Evolutionary conservation across 2,797 vertebrate genomes (phyloP).

Genomic region (Myripristis jacobus): DNA sequence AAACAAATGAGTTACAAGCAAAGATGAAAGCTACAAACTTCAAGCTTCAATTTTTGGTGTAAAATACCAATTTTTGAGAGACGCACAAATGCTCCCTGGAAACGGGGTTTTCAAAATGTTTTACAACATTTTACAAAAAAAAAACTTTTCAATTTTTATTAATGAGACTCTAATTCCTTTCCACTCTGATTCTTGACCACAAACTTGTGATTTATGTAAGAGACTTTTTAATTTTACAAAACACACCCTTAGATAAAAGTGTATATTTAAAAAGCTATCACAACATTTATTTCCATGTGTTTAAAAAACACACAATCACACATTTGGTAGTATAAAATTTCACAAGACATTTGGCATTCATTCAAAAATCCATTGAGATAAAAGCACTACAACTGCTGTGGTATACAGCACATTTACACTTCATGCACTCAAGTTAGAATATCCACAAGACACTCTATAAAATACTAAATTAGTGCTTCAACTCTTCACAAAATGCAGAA

Average conservation of each 20-base stretch:
- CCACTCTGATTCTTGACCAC: too few relatives aligned
- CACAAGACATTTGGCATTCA: conserved; percentile 14
- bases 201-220: not conserved
- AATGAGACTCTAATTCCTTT: too few relatives aligned
- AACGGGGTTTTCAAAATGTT: too few relatives aligned
- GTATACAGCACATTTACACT: not conserved
- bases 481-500: conserved; percentile 4
- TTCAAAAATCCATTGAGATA: not conserved
- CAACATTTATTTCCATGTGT: conserved; percentile 6
- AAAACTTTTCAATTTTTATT: not conserved
- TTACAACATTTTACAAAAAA: not conserved
- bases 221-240: not conserved
- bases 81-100: too few relatives aligned
- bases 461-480: conserved; percentile 27
- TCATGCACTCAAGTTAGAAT: not conserved
- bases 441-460: conserved; percentile 19
- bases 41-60: too few relatives aligned
- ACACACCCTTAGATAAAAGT: not conserved
- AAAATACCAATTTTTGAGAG: too few relatives aligned
- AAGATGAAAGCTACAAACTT: too few relatives aligned
- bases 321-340: conserved; percentile 7
- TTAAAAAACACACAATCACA: conserved; percentile 23
- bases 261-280: conserved; percentile 9
- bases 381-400: not conserved
- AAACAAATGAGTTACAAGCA: too few relatives aligned